Conservation (phyloP, 2,113 vertebrate genomes). For the Typhlomys cinereus region DNA sequence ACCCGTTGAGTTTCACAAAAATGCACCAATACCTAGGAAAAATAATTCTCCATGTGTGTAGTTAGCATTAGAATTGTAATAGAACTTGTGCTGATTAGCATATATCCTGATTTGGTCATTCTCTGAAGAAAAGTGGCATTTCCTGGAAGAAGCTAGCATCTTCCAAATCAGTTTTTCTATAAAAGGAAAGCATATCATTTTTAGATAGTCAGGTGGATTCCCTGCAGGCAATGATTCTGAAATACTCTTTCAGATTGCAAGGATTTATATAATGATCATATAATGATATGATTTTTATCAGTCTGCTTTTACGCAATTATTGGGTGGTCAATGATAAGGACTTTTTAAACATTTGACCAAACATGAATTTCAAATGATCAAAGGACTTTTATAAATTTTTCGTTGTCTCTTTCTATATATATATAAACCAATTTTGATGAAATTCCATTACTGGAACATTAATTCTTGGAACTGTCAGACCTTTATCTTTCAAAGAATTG, state of each 20-base stretch:
- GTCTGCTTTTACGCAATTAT: background rate
- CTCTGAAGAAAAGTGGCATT: background rate
- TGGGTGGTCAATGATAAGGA: background rate
- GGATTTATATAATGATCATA: background rate
- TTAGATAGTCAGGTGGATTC: background rate
- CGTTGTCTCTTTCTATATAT: background rate
- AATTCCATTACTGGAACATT: background rate
- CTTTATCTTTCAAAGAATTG: background rate
- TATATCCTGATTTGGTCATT: background rate
- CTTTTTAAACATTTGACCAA: background rate
- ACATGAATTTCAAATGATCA: background rate
- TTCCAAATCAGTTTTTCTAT: background rate
- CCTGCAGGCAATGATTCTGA: background rate
- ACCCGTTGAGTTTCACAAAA: background rate
- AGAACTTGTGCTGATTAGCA: background rate
- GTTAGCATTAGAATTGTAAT: background rate
- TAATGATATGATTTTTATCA: background rate
- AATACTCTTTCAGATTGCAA: background rate
- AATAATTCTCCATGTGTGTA: background rate
- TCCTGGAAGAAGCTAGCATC: background rate
- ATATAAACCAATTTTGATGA: conserved; percentile 30
- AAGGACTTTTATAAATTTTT: background rate
- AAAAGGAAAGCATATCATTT: background rate
- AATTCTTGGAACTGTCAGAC: background rate
- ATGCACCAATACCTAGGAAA: accelerated